Evolutionary conservation across 1,140 invertebrate species (phyloP).

Genomic region (Polyergus mexicanus): DNA sequence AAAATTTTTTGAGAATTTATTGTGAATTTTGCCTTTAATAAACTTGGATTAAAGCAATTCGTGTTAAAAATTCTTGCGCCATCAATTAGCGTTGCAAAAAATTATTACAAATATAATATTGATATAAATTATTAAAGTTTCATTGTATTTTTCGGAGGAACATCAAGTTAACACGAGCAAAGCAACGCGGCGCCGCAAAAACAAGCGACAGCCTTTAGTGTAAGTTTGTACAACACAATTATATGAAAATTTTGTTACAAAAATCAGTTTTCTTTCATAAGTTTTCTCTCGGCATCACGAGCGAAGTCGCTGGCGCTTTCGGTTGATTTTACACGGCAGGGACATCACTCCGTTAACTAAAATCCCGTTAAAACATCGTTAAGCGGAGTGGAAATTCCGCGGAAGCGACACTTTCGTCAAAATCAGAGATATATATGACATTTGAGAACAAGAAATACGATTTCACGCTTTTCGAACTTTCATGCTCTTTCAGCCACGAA

Average conservation of each 20-base stretch:
- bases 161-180: background rate
- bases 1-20: background rate
- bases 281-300: background rate
- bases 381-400: conserved; percentile 43
- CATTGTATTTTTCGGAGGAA: conserved; percentile 34
- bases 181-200: conserved; percentile 11
- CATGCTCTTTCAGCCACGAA: background rate
- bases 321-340: conserved; percentile 37
- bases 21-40: no score
- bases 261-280: conserved; percentile 55
- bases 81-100: background rate
- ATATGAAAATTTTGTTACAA: conserved; percentile 52
- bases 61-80: background rate
- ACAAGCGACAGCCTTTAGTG: conserved; percentile 43
- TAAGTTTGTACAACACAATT: conserved; percentile 44
- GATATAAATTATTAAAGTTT: conserved; percentile 35
- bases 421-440: conserved; percentile 52
- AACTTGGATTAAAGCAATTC: background rate
- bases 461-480: conserved; percentile 25
- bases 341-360: conserved; percentile 42
- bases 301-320: conserved; percentile 24
- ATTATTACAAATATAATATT: conserved; percentile 1
- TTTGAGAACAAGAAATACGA: conserved; percentile 38
- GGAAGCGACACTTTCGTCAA: conserved; percentile 54
- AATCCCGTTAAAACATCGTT: conserved; percentile 40